Conservation (phyloP, 2,888 invertebrate genomes). For the Aproaerema taeniolella region DNA sequence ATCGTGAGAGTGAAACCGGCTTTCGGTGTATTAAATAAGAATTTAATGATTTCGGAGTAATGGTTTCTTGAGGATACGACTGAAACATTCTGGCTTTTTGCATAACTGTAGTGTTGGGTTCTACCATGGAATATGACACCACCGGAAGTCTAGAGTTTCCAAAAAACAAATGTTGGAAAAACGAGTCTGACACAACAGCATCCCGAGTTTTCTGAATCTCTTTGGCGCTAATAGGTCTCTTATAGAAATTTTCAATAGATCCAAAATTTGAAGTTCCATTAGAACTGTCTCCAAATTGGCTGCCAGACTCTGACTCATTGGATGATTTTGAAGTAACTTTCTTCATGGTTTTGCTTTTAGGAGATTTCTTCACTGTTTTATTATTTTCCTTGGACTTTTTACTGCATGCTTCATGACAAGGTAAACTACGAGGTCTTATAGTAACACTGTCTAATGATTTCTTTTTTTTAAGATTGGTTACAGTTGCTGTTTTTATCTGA, state of each 20-base stretch:
- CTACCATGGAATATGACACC: slow-evolving; percentile 35
- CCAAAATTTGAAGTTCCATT: slow-evolving; percentile 44
- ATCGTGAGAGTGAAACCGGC: slow-evolving; percentile 85
- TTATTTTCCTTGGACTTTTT: slow-evolving; percentile 49
- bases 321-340: slow-evolving; percentile 29
- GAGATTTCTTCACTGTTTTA: slow-evolving; percentile 36
- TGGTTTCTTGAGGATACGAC: slow-evolving; percentile 58
- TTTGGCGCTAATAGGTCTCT: slow-evolving; percentile 40
- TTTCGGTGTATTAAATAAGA: slow-evolving; percentile 82
- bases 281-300: slow-evolving; percentile 65
- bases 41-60: slow-evolving; percentile 79
- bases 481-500: slow-evolving; percentile 54
- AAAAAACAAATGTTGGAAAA: slow-evolving; percentile 84
- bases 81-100: slow-evolving; percentile 85
- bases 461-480: slow-evolving; percentile 63
- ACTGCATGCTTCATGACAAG: slow-evolving; percentile 53
- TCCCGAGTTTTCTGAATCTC: slow-evolving; percentile 78
- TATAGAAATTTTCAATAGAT: slow-evolving; percentile 38
- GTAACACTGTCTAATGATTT: slow-evolving; percentile 49
- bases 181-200: slow-evolving; percentile 78
- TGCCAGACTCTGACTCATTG: slow-evolving; percentile 41
- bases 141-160: slow-evolving; percentile 52
- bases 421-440: slow-evolving; percentile 47
- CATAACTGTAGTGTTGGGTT: slow-evolving; percentile 78
- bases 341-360: slow-evolving; percentile 37